Base-by-base conservation (phyloP, 2,113 vertebrate species). In the Apaloderma vittatum region DNA sequence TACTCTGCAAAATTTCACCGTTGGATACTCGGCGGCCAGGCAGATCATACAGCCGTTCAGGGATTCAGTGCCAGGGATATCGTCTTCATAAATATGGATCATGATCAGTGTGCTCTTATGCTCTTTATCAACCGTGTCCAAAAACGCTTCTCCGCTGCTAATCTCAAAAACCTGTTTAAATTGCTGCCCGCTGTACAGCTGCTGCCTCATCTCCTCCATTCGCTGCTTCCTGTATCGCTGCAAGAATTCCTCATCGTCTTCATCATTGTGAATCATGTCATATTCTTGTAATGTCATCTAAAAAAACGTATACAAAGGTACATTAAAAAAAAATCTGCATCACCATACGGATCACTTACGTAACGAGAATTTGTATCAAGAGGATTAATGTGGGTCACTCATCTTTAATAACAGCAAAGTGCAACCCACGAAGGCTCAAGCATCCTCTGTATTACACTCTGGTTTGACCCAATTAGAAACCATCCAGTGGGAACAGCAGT, bases 201-300 rank as follows among this genome's bases (percentile, higher is more conserved):
- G 99, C 77, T 98, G 98, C 27, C 98, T 98, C 99, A 99, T 99
- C 96, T 99, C 99, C 73, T 99, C 99, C 86, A 99, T 99, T 48
- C 99, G 98, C 98, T 99, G 99, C 97, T 99, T 98, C n/a, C 99
- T 98, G 98, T 99, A 99, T 52, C 99, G 99, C 98, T 99, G 98
- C 43, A 99, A 95, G 93, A 99, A 99, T 4, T 98, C 99, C 94
- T 99, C 99, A 2, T 99, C 99, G 0, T 99, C 99, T 12, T 98
- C 97, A 3, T 98, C 98, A 2, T 98, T 98, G 48, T 98, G 98
- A 78, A 99, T 96, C 96, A 98, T 97, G 93, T 98, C 98, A 87
- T 99, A 99, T n/a, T 99, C 99, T 71, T 99, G 98, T 95, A 99
- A 97, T 2, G 99, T 99, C 98, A 99, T 98, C 99, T 99, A 57